Percentiles rank a stretch among this genome's conserved stretches.
Conservation (phyloP, 1,140 invertebrate species). For the Pseudomyrmex sp. region DNA sequence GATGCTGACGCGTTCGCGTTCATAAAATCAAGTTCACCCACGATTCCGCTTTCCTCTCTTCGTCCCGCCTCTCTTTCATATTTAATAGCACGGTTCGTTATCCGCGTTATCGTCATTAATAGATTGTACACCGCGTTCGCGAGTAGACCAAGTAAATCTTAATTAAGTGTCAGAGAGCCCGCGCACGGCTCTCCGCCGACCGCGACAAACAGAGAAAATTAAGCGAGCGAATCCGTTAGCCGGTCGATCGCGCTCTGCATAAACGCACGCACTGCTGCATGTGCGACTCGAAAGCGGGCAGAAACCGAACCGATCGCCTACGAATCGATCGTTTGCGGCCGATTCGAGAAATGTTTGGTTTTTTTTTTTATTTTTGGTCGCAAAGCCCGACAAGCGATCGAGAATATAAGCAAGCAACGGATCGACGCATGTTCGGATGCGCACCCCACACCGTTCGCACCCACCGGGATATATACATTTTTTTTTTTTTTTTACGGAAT, state of each 20-base stretch:
- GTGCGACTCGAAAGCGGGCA: neutral
- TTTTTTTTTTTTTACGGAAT: slow-evolving; percentile 20
- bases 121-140: slow-evolving; percentile 23
- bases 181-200: neutral
- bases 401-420: neutral
- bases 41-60: neutral
- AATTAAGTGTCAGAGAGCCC: slow-evolving; percentile 59
- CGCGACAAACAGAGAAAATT: slow-evolving; percentile 59
- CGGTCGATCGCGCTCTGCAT: slow-evolving; percentile 14
- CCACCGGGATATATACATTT: neutral
- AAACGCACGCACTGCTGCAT: slow-evolving; percentile 15
- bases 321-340: slow-evolving; percentile 26
- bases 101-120: slow-evolving; percentile 54
- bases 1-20: no score
- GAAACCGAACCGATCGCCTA: slow-evolving; percentile 17
- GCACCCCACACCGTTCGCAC: neutral
- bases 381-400: slow-evolving; percentile 17
- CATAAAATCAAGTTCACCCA: slow-evolving; percentile 31
- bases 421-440: neutral
- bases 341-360: neutral
- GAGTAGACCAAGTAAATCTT: slow-evolving; percentile 59
- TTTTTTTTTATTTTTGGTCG: neutral
- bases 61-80: neutral
- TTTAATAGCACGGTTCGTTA: slow-evolving; percentile 3
- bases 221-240: slow-evolving; percentile 44